Percentiles rank a stretch among this genome's conserved stretches.
phyloP scores from a whole-genome alignment of 2,113 vertebrate species.

The Corythaixoides concolor region DNA sequence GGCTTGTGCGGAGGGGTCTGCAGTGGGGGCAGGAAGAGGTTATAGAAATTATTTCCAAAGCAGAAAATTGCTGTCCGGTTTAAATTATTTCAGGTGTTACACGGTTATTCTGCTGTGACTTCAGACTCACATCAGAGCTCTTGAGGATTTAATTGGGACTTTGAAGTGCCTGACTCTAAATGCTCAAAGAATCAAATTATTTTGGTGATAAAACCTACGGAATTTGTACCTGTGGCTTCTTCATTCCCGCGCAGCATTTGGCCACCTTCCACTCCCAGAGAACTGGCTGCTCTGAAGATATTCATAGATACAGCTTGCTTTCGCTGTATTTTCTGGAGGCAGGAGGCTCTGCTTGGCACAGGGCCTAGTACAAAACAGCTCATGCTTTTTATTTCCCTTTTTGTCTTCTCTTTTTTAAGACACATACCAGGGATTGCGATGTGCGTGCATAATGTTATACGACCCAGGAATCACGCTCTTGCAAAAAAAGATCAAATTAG shows the following conservation, averaged over 20 bases:
- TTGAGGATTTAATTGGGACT: not conserved
- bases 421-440: not conserved
- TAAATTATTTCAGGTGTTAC: not conserved
- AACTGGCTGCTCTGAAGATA: not conserved
- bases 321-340: conserved; percentile 4
- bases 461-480: not conserved
- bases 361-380: conserved; percentile 31
- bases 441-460: not conserved
- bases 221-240: not conserved
- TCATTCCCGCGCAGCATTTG: not conserved
- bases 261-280: not conserved
- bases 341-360: conserved; percentile 16
- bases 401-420: not conserved
- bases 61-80: not conserved
- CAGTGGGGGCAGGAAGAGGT: conserved; percentile 23
- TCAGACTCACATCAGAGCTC: not conserved
- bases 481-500: not conserved
- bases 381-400: conserved; percentile 30
- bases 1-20: conserved; percentile 3
- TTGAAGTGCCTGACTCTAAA: not conserved
- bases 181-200: not conserved
- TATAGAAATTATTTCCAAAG: conserved; percentile 42
- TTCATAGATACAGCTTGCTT: not conserved
- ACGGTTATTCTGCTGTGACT: not conserved
- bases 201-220: not conserved